Percentiles rank a stretch among this genome's conserved stretches.
These are phyloP conservation scores for Nemotelus pantherinus DNA, from an alignment of 2,888 invertebrate genomes.

Conservation along the genomic window DNA sequence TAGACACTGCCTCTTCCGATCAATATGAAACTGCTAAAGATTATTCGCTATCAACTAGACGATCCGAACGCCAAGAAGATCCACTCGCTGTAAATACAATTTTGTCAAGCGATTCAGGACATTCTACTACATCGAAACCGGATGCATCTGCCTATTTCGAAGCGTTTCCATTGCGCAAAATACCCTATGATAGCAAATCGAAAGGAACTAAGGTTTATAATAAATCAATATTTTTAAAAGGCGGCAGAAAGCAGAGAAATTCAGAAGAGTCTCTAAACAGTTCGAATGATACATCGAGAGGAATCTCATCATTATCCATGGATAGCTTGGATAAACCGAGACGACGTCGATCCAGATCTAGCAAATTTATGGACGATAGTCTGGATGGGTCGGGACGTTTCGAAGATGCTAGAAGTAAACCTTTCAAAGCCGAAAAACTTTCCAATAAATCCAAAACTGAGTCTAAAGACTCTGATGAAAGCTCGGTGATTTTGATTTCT, in stretches of 20 bases:
- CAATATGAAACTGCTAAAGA: conserved; percentile 61
- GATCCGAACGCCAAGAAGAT: background rate
- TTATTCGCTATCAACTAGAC: conserved; percentile 44
- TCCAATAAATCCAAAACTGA: background rate
- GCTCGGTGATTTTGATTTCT: conserved; percentile 33
- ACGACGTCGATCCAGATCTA: conserved; percentile 9
- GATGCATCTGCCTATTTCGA: conserved; percentile 34
- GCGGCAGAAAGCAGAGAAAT: background rate
- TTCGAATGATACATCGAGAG: conserved; percentile 37
- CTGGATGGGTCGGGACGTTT: background rate
- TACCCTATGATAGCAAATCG: background rate
- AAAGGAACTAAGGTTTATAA: conserved; percentile 10
- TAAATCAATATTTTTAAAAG: conserved; percentile 15
- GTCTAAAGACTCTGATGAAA: conserved; percentile 52
- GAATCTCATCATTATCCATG: conserved; percentile 36
- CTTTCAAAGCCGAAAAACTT: background rate
- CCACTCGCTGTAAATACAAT: background rate
- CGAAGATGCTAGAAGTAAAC: background rate
- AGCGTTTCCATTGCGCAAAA: conserved; percentile 21
- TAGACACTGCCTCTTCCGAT: conserved; percentile 54
- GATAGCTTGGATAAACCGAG: conserved; percentile 39
- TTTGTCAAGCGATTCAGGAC: background rate
- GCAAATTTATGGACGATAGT: conserved; percentile 41
- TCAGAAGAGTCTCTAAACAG: background rate
- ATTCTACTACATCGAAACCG: conserved; percentile 13